Conservation (phyloP, 2,113 vertebrate species). For the Elanus axillaris region DNA sequence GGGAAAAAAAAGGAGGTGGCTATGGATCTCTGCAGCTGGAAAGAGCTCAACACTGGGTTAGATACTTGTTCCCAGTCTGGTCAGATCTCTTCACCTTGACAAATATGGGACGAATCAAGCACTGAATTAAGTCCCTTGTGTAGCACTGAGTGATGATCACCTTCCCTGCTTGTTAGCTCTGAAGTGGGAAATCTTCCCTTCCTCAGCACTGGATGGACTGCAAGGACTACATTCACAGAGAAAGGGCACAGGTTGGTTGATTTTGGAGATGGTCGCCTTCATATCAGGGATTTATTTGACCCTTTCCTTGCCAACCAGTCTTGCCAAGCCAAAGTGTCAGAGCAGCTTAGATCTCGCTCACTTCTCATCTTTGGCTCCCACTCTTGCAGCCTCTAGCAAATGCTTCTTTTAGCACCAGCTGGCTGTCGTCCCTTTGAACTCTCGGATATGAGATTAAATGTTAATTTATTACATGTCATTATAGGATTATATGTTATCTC, state of each 20-base stretch:
- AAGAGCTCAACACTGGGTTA: accelerated
- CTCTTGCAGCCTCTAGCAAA: slow-evolving; percentile 12
- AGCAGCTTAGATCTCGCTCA: not conserved
- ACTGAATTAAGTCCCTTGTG: not conserved
- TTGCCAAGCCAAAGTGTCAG: not conserved
- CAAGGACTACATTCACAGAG: not conserved
- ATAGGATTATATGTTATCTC: slow-evolving; percentile 52
- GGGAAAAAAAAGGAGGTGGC: not conserved
- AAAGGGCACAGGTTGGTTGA: not conserved
- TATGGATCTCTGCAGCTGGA: not conserved
- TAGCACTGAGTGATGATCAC: not conserved
- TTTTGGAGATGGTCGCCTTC: not conserved
- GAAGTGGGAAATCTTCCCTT: not conserved
- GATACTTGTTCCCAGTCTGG: not conserved
- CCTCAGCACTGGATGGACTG: not conserved
- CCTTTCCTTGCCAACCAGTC: not conserved
- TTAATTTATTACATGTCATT: slow-evolving; percentile 45
- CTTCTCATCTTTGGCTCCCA: not conserved
- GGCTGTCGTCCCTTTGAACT: slow-evolving; percentile 51
- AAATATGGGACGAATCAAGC: accelerated
- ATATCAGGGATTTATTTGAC: not conserved
- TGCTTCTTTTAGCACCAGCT: slow-evolving; percentile 52
- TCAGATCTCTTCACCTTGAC: not conserved
- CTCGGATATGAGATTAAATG: slow-evolving; percentile 49
- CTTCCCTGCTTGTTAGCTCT: not conserved